Evolutionary conservation across 2,888 invertebrate species (phyloP).

Genomic region (Sturmia bella): DNA sequence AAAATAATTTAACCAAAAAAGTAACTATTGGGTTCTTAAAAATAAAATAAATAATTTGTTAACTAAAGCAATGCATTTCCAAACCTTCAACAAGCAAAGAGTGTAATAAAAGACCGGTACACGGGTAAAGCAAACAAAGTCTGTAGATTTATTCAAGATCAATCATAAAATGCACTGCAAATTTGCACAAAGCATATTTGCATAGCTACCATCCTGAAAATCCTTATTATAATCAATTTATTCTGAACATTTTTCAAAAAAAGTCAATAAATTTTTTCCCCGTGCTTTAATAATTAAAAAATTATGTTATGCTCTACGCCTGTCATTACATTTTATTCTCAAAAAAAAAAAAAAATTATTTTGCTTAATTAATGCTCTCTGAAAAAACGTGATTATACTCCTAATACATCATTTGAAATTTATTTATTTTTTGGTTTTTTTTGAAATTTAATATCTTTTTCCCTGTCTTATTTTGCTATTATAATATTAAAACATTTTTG

Average conservation of each 20-base stretch:
- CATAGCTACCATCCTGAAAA: no score
- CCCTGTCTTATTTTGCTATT: neutral
- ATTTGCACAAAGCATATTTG: no score
- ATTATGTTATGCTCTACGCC: conserved; percentile 39
- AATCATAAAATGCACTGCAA: no score
- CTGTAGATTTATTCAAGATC: no score
- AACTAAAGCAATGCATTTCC: no score
- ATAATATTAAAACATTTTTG: conserved; percentile 17
- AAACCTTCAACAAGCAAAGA: no score
- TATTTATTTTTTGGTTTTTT: neutral
- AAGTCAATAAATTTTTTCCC: neutral
- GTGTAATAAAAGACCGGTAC: no score
- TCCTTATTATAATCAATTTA: no score
- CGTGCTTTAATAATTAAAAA: conserved; percentile 36
- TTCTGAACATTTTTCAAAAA: neutral
- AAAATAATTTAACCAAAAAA: no score
- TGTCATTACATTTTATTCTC: neutral
- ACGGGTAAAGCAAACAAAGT: no score
- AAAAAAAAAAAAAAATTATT: neutral
- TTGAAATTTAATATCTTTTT: neutral
- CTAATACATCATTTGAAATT: conserved; percentile 42
- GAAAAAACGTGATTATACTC: conserved; percentile 48
- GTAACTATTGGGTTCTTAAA: no score
- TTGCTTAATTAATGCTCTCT: conserved; percentile 33
- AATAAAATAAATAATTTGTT: no score